These are phyloP conservation scores for Myiothlypis coronata DNA, from an alignment of 2,797 vertebrate genomes.

Conservation along the genomic window DNA sequence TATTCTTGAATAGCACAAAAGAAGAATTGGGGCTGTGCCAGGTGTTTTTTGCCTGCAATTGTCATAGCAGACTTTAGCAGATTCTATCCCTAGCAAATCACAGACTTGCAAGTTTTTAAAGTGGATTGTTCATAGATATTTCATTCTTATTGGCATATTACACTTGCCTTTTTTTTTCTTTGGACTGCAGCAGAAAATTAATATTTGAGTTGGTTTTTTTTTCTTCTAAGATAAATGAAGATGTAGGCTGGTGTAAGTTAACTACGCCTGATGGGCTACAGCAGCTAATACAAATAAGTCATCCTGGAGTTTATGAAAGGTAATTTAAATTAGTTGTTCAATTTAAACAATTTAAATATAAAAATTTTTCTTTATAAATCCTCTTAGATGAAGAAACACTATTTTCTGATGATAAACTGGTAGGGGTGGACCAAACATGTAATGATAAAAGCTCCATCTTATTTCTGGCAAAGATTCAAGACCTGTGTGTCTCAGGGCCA, in stretches of 20 bases:
- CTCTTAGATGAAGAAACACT: background rate
- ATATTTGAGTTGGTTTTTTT: background rate
- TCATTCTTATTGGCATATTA: background rate
- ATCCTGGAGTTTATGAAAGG: constrained; percentile 72
- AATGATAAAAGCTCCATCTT: background rate
- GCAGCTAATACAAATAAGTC: constrained; percentile 65
- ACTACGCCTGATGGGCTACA: constrained; percentile 66
- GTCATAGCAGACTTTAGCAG: background rate
- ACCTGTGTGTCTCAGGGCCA: background rate
- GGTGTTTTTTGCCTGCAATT: background rate
- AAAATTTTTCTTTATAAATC: background rate
- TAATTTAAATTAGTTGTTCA: constrained; percentile 21
- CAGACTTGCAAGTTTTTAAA: background rate
- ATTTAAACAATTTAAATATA: background rate
- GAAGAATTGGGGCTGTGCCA: background rate
- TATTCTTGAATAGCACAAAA: background rate
- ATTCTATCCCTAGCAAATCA: background rate
- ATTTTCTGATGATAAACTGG: background rate
- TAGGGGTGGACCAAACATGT: background rate
- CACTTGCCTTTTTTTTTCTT: background rate
- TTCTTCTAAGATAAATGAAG: constrained; percentile 59
- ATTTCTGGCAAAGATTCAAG: background rate
- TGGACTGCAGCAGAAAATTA: background rate
- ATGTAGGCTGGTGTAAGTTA: constrained; percentile 72
- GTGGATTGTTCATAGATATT: background rate